A percentile compares a stretch with the other conserved stretches of the same genome.
Evolutionary conservation across 2,888 invertebrate genomes (phyloP).

Genomic region (Magallana nippona): DNA sequence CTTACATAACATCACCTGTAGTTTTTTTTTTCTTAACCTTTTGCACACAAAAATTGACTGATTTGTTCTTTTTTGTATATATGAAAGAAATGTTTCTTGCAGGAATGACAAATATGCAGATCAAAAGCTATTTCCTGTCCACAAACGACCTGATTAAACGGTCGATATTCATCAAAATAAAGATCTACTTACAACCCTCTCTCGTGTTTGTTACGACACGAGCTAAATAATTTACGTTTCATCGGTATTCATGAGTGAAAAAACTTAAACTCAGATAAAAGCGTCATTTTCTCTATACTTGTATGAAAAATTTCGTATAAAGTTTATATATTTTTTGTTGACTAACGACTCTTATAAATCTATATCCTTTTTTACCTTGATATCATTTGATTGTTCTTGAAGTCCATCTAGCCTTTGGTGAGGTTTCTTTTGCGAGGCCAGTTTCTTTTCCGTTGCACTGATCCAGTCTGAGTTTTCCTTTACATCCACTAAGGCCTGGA

Average conservation of each 20-base stretch:
- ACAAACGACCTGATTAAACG: not conserved
- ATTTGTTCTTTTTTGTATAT: not conserved
- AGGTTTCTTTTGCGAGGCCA: constrained; percentile 67
- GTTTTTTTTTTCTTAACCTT: not conserved
- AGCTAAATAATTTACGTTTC: not conserved
- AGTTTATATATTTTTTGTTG: too few relatives aligned
- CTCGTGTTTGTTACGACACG: not conserved
- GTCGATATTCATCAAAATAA: constrained; percentile 7
- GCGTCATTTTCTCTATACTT: not conserved
- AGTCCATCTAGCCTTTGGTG: constrained; percentile 67
- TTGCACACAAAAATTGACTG: not conserved
- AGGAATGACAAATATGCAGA: constrained; percentile 26
- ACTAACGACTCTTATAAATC: too few relatives aligned
- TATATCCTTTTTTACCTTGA: constrained; percentile 55
- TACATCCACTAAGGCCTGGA: constrained; percentile 72
- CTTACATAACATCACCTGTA: constrained; percentile 8
- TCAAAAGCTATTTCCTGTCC: not conserved
- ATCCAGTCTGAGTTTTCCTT: constrained; percentile 76
- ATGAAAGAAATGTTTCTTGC: not conserved
- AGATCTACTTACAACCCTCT: not conserved
- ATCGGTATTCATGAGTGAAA: not conserved
- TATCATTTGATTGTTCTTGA: constrained; percentile 62
- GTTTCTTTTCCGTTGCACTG: constrained; percentile 68
- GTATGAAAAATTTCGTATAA: too few relatives aligned
- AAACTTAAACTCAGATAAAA: not conserved